phyloP scores from a whole-genome alignment of 2,888 invertebrate species.

The Exephanes ischioxanthus region DNA sequence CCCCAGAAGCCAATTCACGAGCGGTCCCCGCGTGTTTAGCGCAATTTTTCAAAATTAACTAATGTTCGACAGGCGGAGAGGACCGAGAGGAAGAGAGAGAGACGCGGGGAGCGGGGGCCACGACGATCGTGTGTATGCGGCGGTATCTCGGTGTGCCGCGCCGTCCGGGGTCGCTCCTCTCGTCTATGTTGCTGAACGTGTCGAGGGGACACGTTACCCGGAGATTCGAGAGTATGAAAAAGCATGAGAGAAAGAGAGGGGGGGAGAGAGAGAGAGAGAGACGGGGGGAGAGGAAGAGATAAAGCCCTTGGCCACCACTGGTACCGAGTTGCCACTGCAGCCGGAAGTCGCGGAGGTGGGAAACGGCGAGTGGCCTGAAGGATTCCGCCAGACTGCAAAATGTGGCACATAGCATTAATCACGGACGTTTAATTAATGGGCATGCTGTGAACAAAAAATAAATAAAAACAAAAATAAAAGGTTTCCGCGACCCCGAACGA shows the following conservation, averaged over 20 bases:
- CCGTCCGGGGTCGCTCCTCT: constrained; percentile 52
- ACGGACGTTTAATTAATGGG: constrained; percentile 79
- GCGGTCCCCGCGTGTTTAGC: constrained; percentile 79
- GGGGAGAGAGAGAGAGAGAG: background rate
- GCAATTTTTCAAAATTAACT: constrained; percentile 84
- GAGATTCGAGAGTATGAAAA: constrained; percentile 33
- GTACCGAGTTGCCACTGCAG: constrained; percentile 30
- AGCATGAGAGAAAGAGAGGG: constrained; percentile 6
- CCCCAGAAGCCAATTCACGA: constrained; percentile 80
- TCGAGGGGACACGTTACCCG: constrained; percentile 30
- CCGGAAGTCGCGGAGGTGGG: constrained; percentile 48
- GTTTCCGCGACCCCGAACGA: constrained; percentile 23
- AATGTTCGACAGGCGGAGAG: constrained; percentile 81
- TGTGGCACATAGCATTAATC: constrained; percentile 78
- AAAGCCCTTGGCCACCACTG: constrained; percentile 38
- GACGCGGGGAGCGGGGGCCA: background rate
- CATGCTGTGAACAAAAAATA: constrained; percentile 47
- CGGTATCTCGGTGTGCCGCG: constrained; percentile 37
- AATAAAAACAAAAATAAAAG: constrained; percentile 20
- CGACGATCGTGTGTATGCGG: background rate
- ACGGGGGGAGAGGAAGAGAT: background rate
- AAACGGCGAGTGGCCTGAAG: constrained; percentile 60
- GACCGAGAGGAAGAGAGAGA: background rate
- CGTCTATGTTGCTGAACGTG: constrained; percentile 15
- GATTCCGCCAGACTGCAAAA: constrained; percentile 65